Evolutionary conservation across 2,888 invertebrate genomes (phyloP).

Genomic region (Coelopa pilipes): DNA sequence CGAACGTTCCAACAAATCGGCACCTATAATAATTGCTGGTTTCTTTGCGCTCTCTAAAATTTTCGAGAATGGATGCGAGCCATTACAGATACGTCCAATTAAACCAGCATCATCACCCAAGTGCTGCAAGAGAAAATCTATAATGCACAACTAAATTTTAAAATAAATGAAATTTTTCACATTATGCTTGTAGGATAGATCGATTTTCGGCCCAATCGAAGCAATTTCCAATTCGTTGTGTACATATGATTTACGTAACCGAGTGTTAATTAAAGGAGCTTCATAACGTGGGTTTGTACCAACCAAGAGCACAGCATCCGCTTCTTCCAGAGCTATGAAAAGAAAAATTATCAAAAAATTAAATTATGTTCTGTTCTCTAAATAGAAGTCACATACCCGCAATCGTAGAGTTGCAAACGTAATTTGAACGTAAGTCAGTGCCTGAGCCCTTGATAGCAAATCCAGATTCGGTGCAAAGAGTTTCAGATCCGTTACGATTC

Average conservation of each 20-base stretch:
- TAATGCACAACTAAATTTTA: background rate
- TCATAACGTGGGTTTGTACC: conserved; percentile 98
- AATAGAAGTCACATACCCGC: conserved; percentile 69
- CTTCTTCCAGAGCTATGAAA: conserved; percentile 82
- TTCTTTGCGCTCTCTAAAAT: conserved; percentile 81
- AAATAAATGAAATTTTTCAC: conserved; percentile 63
- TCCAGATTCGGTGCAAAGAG: conserved; percentile 88
- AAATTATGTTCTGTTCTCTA: background rate
- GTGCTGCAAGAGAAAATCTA: conserved; percentile 66
- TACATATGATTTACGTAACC: conserved; percentile 94
- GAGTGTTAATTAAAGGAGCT: conserved; percentile 94
- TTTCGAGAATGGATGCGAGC: conserved; percentile 76
- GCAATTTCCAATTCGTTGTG: conserved; percentile 91
- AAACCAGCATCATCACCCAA: conserved; percentile 83
- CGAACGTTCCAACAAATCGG: conserved; percentile 80
- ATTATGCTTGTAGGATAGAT: conserved; percentile 91
- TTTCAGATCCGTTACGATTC: conserved; percentile 87
- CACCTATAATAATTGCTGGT: conserved; percentile 93
- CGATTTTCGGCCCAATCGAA: conserved; percentile 88
- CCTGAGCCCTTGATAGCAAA: conserved; percentile 80
- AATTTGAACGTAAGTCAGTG: conserved; percentile 90
- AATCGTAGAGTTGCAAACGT: conserved; percentile 91
- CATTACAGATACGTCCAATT: conserved; percentile 79
- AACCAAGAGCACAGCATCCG: conserved; percentile 90
- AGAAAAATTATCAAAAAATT: background rate